phyloP scores from a whole-genome alignment of 2,113 vertebrate genomes.

The Xyliphius kryptos region DNA sequence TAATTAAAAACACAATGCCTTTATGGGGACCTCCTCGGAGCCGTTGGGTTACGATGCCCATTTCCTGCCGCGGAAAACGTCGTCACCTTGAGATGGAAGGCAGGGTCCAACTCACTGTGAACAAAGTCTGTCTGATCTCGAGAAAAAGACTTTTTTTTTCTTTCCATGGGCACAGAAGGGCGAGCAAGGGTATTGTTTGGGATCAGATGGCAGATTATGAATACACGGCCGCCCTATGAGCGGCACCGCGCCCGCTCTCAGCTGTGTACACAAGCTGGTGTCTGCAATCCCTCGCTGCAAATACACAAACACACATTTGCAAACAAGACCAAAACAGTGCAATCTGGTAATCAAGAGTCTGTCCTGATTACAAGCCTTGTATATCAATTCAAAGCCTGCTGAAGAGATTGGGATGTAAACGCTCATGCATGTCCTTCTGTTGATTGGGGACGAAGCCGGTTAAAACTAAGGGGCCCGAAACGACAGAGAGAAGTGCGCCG shows the following conservation, averaged over 20 bases:
- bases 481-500: neutral
- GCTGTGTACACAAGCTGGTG: constrained; percentile 31
- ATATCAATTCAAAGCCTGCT: constrained; percentile 12
- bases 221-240: constrained; percentile 5
- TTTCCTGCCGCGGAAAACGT: constrained; percentile 1
- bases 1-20: no score
- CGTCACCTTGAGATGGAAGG: constrained; percentile 44
- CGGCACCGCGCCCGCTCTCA: constrained; percentile 4
- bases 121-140: no score
- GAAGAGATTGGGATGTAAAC: neutral
- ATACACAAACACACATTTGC: constrained; percentile 18
- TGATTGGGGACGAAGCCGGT: constrained; percentile 1
- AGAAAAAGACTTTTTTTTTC: neutral
- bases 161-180: neutral
- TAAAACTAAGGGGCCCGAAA: neutral
- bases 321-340: constrained; percentile 23
- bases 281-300: constrained; percentile 1
- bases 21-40: no score
- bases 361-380: constrained; percentile 24
- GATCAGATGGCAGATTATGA: constrained; percentile 18
- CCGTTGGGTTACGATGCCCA: no score
- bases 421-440: constrained; percentile 13
- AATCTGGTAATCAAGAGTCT: constrained; percentile 22
- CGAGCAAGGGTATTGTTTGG: neutral
- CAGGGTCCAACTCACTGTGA: neutral